Evolutionary conservation across 1,140 invertebrate species (phyloP), one percentile per base, ranked within the genome.

Genomic region (Ganaspis sp.): DNA sequence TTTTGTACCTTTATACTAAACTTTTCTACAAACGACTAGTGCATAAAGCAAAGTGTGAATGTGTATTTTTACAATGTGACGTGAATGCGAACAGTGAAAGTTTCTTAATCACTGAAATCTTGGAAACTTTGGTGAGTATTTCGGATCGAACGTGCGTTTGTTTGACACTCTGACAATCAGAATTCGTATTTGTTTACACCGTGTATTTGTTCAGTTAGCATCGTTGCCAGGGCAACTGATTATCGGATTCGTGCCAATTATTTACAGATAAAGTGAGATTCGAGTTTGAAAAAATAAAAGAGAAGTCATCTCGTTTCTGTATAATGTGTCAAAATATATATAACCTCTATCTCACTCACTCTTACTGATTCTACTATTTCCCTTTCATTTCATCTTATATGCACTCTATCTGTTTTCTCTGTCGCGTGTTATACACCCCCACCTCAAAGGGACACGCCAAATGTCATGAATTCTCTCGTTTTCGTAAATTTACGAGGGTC

Each of bases 1-100:
- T 88, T 88, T 88, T 86, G 83, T 86, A 88, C 81, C 69, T 83
- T 87, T 87, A 87, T 83, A 81, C 83, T 79, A 53, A 82, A 70
- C 78, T 84, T 86, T 84, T 83, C 76, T 80, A 84, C 70, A 71
- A 76, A 26, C 78, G 81, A 9, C 69, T 84, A 84, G 74, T 70
- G 75, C 26, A 71, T 83, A 77, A 49, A 58, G 42, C 58, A 81
- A 72, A 81, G 84, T 82, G 75, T 76, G 42, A 12, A 73, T 53
- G 69, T 75, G 75, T 73, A 38, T 40, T 64, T 64, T 45, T 72
- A 85, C 74, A 29, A 85, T 84, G 85, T 83, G 81, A 84, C 58
- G 26, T 21, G 23, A 69, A 53, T 58, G 21, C 70, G 49, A 72
- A 70, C 58, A 8, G 53, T 40, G 21, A 58, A 70, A 70, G 45